Base-by-base conservation (phyloP, 2,797 vertebrate genomes). In the Chromis chromis region DNA sequence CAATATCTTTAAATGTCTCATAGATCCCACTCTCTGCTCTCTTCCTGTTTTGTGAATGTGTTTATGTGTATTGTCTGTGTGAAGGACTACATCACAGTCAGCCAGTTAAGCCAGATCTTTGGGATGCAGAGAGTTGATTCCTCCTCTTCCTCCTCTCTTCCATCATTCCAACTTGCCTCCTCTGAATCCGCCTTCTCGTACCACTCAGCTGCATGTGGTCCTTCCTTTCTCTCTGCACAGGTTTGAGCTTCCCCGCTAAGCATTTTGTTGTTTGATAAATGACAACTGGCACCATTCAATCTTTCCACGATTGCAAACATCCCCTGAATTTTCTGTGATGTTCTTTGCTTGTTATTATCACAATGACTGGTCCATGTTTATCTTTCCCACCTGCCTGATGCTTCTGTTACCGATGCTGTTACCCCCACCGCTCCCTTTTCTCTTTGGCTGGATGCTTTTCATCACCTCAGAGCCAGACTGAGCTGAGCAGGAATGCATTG, bases 41-140 rank as follows among this genome's bases (percentile, higher is more conserved):
- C 58, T 67, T 61, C 16, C 63, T 59, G 24, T 69, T 67, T 76
- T 86, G 67, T 76, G 16, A 61, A 68, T 77, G 53, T 74, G 1
- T 83, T n/a, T 78, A 21, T 82, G 33, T 65, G 53, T 33, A 6
- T 55, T 67, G 70, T 73, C 21, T 70, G 31, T 77, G 73, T 80
- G 79, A 94, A 95, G 94, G 95, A 98, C 87, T 98, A 97, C 53
- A 91, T 97, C 93, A 98, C 96, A 3, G 81, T 96, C 90, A 96
- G 96, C 90, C 97, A 98, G 89, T 94, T 98, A 76, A 96, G 94
- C 19, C 95, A 93, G 81, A 94, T 96, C 78, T 93, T 96, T 92
- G 95, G 96, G 68, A 87, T 92, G 83, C 90, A 94, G 83, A 86
- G 70, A 85, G 66, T 86, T 17, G 87, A 91, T 64, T 65, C 85